Conservation (phyloP, 2,888 invertebrate species). For the Diploptera punctata region DNA sequence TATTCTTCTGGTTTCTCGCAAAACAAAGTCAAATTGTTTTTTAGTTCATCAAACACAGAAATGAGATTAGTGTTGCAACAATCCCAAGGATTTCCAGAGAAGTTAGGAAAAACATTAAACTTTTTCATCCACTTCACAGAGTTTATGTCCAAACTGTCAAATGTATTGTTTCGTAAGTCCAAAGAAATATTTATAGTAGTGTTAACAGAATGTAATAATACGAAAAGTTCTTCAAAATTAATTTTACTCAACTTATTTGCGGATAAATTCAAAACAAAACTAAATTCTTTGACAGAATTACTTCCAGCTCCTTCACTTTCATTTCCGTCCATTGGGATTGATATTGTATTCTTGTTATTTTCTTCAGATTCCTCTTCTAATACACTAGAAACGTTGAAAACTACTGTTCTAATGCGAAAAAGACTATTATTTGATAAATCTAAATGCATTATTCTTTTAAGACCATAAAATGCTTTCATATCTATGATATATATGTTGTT, state of each 20-base stretch:
- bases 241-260: background rate
- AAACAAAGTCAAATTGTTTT: no score
- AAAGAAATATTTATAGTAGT: no score
- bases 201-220: background rate
- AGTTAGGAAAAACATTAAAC: no score
- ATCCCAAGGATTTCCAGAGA: background rate
- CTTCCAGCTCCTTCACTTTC: no score
- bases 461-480: background rate
- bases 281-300: no score
- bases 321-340: no score
- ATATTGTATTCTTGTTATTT: no score
- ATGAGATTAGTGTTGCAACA: background rate
- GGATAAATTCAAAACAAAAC: background rate
- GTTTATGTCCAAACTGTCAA: background rate
- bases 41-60: background rate
- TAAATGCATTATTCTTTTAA: background rate
- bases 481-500: background rate
- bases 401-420: background rate
- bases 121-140: no score
- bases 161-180: no score
- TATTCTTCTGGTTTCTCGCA: background rate
- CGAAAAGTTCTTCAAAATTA: background rate
- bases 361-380: no score
- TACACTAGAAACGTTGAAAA: no score
- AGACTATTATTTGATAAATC: background rate